Evolutionary conservation across 2,888 invertebrate species (phyloP).

Genomic region (Machimus atricapillus): DNA sequence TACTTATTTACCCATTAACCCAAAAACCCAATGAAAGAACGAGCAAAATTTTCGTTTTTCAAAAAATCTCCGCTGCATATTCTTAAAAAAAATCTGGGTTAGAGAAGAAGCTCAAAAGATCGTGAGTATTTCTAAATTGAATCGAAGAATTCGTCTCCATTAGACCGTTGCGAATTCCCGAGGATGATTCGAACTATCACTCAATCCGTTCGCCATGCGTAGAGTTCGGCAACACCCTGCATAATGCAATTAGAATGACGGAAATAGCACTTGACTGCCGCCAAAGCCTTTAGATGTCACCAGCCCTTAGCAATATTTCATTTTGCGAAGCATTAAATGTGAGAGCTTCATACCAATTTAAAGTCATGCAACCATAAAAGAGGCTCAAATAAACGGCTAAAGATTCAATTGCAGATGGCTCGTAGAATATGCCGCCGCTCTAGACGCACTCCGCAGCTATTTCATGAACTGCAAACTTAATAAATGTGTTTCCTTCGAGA

Average conservation of each 20-base stretch:
- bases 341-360: slow-evolving; percentile 50
- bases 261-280: slow-evolving; percentile 38
- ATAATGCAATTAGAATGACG: slow-evolving; percentile 31
- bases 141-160: not conserved
- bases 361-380: slow-evolving; percentile 50
- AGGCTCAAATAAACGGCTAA: not conserved
- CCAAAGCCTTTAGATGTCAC: slow-evolving; percentile 33
- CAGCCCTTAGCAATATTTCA: slow-evolving; percentile 40
- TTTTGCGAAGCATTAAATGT: slow-evolving; percentile 43
- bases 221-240: not conserved
- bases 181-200: not conserved
- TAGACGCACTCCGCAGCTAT: not conserved
- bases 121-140: not conserved
- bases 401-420: slow-evolving; percentile 14
- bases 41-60: not conserved
- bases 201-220: not conserved
- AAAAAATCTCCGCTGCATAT: not conserved
- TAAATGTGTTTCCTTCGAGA: not conserved
- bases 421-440: not conserved
- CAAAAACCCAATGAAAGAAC: not conserved
- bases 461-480: not conserved
- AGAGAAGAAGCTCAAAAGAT: not conserved
- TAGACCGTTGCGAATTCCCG: not conserved
- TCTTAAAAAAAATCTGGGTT: not conserved
- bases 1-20: not conserved